Percentiles rank a stretch among this genome's conserved stretches.
phyloP scores from a whole-genome alignment of 2,797 vertebrate species.

The Darevskia mixta region DNA sequence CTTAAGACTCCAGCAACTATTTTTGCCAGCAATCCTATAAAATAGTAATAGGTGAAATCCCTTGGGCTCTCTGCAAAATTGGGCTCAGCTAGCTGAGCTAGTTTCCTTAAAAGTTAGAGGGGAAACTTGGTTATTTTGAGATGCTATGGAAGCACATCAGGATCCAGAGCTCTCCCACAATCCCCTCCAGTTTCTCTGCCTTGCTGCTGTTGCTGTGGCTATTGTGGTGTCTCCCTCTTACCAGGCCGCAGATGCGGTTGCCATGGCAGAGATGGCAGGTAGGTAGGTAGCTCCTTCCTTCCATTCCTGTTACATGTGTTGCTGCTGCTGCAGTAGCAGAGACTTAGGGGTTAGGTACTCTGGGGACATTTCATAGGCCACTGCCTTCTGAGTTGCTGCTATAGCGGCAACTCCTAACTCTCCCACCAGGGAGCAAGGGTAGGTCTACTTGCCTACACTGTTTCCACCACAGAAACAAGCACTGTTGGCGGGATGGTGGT shows the following conservation, averaged over 20 bases:
- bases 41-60: neutral
- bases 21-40: neutral
- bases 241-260: no score
- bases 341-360: neutral
- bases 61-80: neutral
- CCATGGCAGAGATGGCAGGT: neutral
- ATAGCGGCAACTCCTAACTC: neutral
- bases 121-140: neutral
- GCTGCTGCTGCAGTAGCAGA: neutral
- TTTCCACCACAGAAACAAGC: neutral
- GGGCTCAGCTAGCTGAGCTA: neutral
- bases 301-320: neutral
- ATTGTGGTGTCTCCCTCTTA: neutral
- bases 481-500: neutral
- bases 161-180: neutral
- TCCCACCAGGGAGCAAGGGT: neutral
- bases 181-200: neutral
- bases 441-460: neutral
- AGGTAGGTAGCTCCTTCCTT: no score
- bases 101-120: neutral
- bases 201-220: neutral
- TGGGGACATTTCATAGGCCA: neutral
- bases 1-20: neutral
- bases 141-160: neutral
- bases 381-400: neutral